phyloP scores from a whole-genome alignment of 2,113 vertebrate genomes.

The Hypomesus transpacificus region DNA sequence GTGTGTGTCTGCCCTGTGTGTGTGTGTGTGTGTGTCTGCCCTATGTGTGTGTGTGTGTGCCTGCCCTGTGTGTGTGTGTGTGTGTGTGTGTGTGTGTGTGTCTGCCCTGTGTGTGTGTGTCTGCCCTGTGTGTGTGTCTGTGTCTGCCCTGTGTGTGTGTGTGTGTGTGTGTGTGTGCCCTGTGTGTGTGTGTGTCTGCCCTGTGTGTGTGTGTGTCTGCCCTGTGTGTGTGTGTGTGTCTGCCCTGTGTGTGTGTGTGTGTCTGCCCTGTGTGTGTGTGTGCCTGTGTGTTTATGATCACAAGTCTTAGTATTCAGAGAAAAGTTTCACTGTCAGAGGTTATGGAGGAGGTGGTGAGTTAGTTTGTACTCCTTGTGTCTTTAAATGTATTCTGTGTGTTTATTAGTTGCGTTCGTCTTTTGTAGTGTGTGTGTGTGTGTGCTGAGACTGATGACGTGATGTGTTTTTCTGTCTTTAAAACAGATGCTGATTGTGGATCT shows the following conservation, averaged over 20 bases:
- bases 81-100: background rate
- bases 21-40: background rate
- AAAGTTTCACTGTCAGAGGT: too few species aligned
- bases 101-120: too few species aligned
- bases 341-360: too few species aligned
- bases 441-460: background rate
- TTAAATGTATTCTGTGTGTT: background rate
- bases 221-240: background rate
- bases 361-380: too few species aligned
- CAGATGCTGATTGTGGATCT: slow-evolving; percentile 80
- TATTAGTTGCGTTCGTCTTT: background rate
- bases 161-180: too few species aligned
- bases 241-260: background rate
- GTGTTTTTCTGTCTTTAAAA: slow-evolving; percentile 3
- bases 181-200: background rate
- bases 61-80: background rate
- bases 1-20: background rate
- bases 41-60: background rate
- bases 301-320: too few species aligned
- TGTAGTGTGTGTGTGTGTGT: background rate
- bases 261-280: background rate
- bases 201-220: background rate
- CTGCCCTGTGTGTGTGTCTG: background rate
- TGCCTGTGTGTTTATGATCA: background rate
- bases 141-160: background rate